Evolutionary conservation across 2,888 invertebrate species (phyloP).

Genomic region (Xanthia icteritia): DNA sequence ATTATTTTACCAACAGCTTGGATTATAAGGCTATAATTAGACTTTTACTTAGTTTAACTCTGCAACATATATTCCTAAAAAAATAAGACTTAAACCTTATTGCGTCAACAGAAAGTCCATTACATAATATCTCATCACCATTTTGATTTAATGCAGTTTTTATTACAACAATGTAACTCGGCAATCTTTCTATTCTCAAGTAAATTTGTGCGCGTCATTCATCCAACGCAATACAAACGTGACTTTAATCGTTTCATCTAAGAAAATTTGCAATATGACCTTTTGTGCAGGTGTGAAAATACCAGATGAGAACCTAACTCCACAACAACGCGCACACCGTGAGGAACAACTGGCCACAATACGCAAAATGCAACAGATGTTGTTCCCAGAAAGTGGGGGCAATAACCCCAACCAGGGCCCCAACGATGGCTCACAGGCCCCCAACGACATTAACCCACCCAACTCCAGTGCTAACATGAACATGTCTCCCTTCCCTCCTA

Average conservation of each 20-base stretch:
- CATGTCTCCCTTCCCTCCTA: slow-evolving; percentile 84
- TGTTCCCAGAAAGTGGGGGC: slow-evolving; percentile 94
- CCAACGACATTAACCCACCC: slow-evolving; percentile 84
- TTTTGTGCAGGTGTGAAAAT: slow-evolving; percentile 93
- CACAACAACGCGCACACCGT: slow-evolving; percentile 98
- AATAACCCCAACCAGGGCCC: slow-evolving; percentile 79
- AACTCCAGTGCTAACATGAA: slow-evolving; percentile 84
- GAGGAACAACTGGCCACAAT: slow-evolving; percentile 98
- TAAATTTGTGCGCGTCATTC: slow-evolving; percentile 19
- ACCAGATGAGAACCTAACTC: slow-evolving; percentile 98
- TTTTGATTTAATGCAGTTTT: slow-evolving; percentile 33
- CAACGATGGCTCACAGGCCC: slow-evolving; percentile 79
- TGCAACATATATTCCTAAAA: not conserved
- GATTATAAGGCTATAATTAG: not conserved
- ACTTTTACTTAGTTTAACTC: not conserved
- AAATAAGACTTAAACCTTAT: slow-evolving; percentile 1
- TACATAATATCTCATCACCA: slow-evolving; percentile 35
- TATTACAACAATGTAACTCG: slow-evolving; percentile 36
- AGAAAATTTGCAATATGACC: slow-evolving; percentile 11
- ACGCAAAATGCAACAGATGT: slow-evolving; percentile 97
- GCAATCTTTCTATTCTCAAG: slow-evolving; percentile 9
- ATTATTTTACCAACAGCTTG: not conserved
- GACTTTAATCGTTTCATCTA: slow-evolving; percentile 17
- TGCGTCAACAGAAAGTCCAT: slow-evolving; percentile 25
- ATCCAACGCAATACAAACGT: slow-evolving; percentile 3